A percentile compares a stretch with the other conserved stretches of the same genome.
Evolutionary conservation across 2,797 vertebrate species (phyloP).

Genomic region (Pipistrellus kuhlii): DNA sequence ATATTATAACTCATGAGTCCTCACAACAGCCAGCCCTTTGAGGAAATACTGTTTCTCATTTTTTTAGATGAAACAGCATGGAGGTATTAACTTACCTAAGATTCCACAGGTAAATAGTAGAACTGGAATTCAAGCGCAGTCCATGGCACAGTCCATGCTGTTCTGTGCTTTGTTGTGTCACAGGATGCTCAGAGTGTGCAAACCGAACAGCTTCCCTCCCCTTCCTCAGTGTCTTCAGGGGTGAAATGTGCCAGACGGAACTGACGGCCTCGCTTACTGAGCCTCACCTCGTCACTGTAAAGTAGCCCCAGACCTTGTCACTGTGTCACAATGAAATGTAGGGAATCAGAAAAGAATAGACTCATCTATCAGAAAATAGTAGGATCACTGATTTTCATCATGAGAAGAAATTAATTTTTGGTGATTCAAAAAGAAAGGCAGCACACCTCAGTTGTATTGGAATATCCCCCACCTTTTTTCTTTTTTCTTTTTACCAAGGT

Average conservation of each 20-base stretch:
- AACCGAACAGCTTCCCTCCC: neutral
- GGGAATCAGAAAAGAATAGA: neutral
- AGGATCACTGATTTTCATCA: conserved; percentile 9
- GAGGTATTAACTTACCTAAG: neutral
- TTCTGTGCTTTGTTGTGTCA: neutral
- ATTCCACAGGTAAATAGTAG: neutral
- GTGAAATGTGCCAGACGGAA: neutral
- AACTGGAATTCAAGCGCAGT: neutral
- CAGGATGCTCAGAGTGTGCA: neutral
- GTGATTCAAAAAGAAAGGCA: neutral
- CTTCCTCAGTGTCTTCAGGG: neutral
- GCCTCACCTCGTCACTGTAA: neutral
- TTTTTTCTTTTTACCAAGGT: neutral
- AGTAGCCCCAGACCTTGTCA: neutral
- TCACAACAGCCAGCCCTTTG: neutral
- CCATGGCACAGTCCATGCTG: neutral
- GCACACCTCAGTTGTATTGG: neutral
- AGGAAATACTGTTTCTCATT: neutral
- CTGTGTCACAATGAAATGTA: neutral
- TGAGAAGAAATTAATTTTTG: neutral
- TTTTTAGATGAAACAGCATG: neutral
- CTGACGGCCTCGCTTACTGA: neutral
- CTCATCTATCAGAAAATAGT: neutral
- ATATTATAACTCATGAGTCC: neutral
- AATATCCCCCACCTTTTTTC: too few species aligned